These are phyloP conservation scores for Lymantria monacha DNA, from an alignment of 2,888 invertebrate species.

Conservation along the genomic window DNA sequence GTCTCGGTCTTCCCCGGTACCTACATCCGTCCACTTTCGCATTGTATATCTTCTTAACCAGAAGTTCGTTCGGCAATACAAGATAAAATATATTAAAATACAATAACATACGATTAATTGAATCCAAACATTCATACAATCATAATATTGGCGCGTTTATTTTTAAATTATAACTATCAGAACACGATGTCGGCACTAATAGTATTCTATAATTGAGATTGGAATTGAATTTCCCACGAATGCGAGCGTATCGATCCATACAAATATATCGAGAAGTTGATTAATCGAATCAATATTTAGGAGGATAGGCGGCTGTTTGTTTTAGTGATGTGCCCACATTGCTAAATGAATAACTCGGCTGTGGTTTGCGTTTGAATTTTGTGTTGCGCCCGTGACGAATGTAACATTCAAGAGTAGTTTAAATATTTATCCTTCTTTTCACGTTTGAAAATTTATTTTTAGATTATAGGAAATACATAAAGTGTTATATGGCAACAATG, in stretches of 20 bases:
- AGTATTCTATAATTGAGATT: slow-evolving; percentile 57
- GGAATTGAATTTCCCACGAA: slow-evolving; percentile 54
- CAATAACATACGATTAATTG: slow-evolving; percentile 18
- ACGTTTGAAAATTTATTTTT: not conserved
- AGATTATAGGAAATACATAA: too few species aligned
- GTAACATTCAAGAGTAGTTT: not conserved
- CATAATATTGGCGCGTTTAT: slow-evolving; percentile 46
- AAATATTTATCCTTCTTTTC: not conserved
- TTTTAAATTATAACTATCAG: slow-evolving; percentile 45
- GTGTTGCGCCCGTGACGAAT: not conserved
- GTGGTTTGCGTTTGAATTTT: not conserved
- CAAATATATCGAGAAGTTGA: slow-evolving; percentile 51
- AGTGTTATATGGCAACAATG: too few species aligned
- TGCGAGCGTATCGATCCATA: slow-evolving; percentile 40
- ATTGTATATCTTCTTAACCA: too few species aligned
- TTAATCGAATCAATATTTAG: slow-evolving; percentile 59
- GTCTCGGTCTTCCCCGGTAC: too few species aligned
- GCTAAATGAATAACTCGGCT: slow-evolving; percentile 17
- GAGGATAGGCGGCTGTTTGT: slow-evolving; percentile 34
- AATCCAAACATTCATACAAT: slow-evolving; percentile 34
- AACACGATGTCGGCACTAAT: slow-evolving; percentile 39
- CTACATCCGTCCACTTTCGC: too few species aligned
- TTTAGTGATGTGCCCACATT: slow-evolving; percentile 25
- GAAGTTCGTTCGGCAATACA: too few species aligned
- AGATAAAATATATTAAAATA: not conserved